phyloP scores from a whole-genome alignment of 2,113 vertebrate species.

The Phyllostomus discolor region DNA sequence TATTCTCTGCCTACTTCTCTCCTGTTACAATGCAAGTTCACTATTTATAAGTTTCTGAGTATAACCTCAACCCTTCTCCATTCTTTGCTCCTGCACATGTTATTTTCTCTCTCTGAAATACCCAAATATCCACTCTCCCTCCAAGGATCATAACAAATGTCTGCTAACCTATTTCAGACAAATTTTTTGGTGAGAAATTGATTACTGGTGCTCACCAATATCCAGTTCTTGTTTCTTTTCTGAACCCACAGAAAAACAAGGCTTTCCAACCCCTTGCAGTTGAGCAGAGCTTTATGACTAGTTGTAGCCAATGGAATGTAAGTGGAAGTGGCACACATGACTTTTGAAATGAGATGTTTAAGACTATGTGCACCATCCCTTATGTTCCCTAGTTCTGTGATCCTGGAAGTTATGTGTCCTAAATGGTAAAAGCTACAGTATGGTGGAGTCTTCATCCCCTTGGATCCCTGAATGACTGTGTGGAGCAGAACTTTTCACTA shows the following conservation, averaged over 20 bases:
- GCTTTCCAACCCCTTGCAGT: neutral
- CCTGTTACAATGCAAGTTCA: neutral
- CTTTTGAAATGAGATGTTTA: neutral
- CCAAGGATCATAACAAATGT: neutral
- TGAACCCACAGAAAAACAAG: neutral
- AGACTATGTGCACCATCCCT: neutral
- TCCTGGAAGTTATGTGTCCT: neutral
- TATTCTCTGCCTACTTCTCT: neutral
- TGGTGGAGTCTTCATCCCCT: neutral
- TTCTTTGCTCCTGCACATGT: neutral
- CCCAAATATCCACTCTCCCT: neutral
- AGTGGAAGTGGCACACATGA: neutral
- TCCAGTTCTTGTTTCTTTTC: neutral
- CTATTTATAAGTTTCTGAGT: neutral
- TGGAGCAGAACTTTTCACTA: neutral
- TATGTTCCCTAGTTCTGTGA: neutral
- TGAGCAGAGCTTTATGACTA: neutral
- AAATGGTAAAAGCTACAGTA: neutral
- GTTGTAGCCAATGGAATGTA: neutral
- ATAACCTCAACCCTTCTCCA: neutral
- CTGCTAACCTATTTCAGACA: neutral
- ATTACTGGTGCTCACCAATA: neutral
- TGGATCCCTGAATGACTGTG: neutral
- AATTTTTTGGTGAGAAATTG: neutral
- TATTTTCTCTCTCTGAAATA: neutral